Conservation (phyloP, 2,888 invertebrate species). For the Lordiphosa fenestrarum region DNA sequence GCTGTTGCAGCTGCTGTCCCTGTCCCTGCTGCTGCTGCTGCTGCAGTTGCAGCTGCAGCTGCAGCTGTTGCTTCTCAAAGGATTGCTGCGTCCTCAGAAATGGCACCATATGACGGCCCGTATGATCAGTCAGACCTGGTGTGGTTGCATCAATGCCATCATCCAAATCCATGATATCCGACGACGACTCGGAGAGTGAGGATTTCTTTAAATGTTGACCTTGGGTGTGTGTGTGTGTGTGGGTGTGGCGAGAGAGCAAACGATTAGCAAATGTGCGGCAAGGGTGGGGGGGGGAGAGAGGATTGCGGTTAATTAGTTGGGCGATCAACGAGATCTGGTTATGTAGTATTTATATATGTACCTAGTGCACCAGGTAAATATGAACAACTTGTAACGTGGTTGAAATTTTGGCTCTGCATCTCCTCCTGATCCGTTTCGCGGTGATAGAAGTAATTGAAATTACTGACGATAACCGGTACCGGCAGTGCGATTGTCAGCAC, state of each 20-base stretch:
- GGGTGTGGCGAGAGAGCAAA: constrained; percentile 23
- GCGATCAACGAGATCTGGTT: constrained; percentile 26
- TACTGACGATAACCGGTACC: constrained; percentile 99
- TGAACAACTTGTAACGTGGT: constrained; percentile 98
- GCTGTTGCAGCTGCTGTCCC: constrained; percentile 68
- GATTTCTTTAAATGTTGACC: constrained; percentile 94
- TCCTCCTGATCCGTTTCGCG: constrained; percentile 99
- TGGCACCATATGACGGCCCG: constrained; percentile 80
- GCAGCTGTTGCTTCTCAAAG: constrained; percentile 80
- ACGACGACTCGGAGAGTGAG: constrained; percentile 92
- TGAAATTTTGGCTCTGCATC: constrained; percentile 99
- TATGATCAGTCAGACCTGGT: constrained; percentile 80
- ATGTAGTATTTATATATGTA: constrained; percentile 80
- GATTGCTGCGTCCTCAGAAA: constrained; percentile 80
- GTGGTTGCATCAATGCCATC: constrained; percentile 86
- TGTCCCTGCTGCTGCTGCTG: constrained; percentile 67
- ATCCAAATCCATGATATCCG: constrained; percentile 95
- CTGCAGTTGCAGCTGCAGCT: constrained; percentile 76
- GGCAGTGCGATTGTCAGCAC: constrained; percentile 99
- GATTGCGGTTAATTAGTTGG: not conserved
- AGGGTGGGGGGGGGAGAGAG: not conserved
- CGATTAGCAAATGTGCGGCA: constrained; percentile 17
- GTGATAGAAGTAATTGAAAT: constrained; percentile 99
- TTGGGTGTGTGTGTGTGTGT: constrained; percentile 66
- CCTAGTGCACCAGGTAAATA: constrained; percentile 97